Conservation (phyloP, 2,888 invertebrate genomes). For the Cantharis nigra region DNA sequence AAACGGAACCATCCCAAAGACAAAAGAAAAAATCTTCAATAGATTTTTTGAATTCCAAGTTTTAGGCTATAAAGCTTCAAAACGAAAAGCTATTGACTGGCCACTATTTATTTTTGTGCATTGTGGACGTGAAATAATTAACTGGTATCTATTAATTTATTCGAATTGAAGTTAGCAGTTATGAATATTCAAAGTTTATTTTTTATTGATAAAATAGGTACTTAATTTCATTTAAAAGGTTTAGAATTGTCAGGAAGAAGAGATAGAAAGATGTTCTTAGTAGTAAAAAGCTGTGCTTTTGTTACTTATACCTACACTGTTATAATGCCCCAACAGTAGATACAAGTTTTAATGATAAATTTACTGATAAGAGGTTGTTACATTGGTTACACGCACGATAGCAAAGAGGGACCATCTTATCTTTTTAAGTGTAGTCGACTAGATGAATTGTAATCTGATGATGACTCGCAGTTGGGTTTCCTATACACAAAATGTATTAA, state of each 20-base stretch:
- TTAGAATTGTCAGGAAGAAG: neutral
- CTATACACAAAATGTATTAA: conserved; percentile 22
- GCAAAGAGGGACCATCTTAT: conserved; percentile 27
- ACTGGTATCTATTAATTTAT: too few relatives aligned
- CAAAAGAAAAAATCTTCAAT: too few relatives aligned
- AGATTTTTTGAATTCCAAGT: too few relatives aligned
- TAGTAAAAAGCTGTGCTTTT: neutral
- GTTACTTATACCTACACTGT: neutral
- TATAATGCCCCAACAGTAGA: neutral
- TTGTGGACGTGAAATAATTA: too few relatives aligned
- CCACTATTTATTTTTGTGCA: too few relatives aligned
- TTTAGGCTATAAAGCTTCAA: too few relatives aligned
- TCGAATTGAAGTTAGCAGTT: neutral
- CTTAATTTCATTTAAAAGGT: neutral
- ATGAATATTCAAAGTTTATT: neutral
- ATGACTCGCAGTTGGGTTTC: conserved; percentile 7
- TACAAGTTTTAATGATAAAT: conserved; percentile 26
- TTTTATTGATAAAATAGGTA: neutral
- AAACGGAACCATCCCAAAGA: too few relatives aligned
- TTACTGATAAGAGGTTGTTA: conserved; percentile 24
- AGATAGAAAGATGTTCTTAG: neutral
- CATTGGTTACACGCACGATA: conserved; percentile 9
- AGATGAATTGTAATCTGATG: conserved; percentile 26
- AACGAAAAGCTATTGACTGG: too few relatives aligned
- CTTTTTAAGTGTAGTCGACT: conserved; percentile 25